Evolutionary conservation across 2,113 vertebrate genomes (phyloP), one percentile per base, ranked within the genome.

Genomic region (Choloepus hoffmanni): DNA sequence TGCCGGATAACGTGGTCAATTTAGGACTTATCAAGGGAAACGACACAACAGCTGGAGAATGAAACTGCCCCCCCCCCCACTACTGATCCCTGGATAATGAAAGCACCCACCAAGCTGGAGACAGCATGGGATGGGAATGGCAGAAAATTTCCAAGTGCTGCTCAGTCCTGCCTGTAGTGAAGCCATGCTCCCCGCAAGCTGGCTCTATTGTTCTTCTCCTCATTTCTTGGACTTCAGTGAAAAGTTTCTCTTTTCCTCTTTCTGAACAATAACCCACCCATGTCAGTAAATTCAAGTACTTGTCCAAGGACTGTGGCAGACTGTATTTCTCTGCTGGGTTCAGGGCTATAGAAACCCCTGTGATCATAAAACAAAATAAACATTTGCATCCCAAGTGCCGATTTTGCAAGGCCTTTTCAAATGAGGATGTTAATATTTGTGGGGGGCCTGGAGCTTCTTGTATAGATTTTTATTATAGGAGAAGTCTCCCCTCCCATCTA

Each of bases 21-120:
- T 98, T 98, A 98, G 96, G 98, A 98, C 98, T 99, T 99, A 98
- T 98, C 98, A 98, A 98, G 98, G 98, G 98, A 98, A 98, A 98
- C 98, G 98, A 98, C 98, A 98, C 97, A 98, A 97, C 98, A 98
- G 98, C 98, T 98, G 98, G 98, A 98, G 98, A 98, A 97, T 92
- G 96, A 94, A 97, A 97, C 96, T 97, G 36, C 2, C 2, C 68
- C 23, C 0, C 10, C 62, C 45, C 23, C 74, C 36, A 95, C 95
- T 97, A 97, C 98, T 98, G 98, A 98, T 98, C 97, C 94, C 96
- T 97, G 96, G 97, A 96, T 98, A 98, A 98, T 98, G 97, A 98
- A 98, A 97, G 97, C 23, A 0, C 96, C 95, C 86, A 74, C 96
- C 96, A 97, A 96, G 96, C 96, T 73, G 5, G 84, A 98, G 98